Conservation (phyloP, 2,888 invertebrate species). For the Hirudinaria manillensis region DNA sequence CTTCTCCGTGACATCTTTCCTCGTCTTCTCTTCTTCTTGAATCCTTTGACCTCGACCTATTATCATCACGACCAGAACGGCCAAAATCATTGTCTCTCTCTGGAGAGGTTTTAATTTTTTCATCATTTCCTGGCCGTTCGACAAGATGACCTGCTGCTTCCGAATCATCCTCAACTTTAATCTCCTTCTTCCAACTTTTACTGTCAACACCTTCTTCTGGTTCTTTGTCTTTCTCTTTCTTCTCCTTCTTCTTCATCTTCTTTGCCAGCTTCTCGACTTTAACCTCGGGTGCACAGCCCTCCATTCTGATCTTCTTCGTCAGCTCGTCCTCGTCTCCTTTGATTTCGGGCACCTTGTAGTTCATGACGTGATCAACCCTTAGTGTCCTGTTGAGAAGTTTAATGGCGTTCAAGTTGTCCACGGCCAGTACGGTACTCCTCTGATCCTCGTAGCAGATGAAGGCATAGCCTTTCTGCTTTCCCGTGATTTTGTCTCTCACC, state of each 20-base stretch:
- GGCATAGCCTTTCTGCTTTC: conserved; percentile 92
- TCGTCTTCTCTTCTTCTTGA: neutral
- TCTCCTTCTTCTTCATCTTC: conserved; percentile 20
- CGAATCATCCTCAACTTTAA: no score
- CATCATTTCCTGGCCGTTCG: neutral
- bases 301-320: conserved; percentile 62
- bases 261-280: conserved; percentile 42
- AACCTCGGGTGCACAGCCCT: conserved; percentile 73
- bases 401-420: conserved; percentile 94
- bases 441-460: conserved; percentile 99
- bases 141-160: neutral
- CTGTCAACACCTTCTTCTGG: no score
- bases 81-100: no score
- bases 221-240: neutral
- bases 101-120: neutral
- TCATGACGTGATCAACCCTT: conserved; percentile 89
- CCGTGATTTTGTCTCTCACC: conserved; percentile 82
- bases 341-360: conserved; percentile 81
- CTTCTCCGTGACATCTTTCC: neutral
- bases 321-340: conserved; percentile 67
- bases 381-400: conserved; percentile 79
- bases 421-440: conserved; percentile 84
- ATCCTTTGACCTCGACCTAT: neutral
- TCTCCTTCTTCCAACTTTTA: no score
- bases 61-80: neutral